Evolutionary conservation across 1,140 invertebrate genomes (phyloP), one percentile per base, ranked within the genome.

Genomic region (Leptinotarsa defecta): DNA sequence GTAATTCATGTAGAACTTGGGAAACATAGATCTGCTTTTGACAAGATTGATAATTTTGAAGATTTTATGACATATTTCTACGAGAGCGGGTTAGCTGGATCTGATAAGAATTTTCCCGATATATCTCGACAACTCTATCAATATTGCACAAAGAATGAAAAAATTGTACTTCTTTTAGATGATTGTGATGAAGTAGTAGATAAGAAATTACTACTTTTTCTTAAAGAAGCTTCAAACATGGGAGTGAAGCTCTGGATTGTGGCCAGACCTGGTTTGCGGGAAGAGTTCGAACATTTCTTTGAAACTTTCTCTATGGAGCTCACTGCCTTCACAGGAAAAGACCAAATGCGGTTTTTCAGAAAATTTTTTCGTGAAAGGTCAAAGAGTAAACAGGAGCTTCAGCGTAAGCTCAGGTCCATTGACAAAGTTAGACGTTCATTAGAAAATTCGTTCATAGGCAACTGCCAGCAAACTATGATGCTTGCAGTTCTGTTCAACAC

Each of bases 391-490:
- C 52, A 57, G 4, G 52, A 57, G 52, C 15, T 57, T 17, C 48
- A 49, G 49, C 15, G 17, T 49, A 70, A 70, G 48, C 15, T 48
- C 20, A 48, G 17, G 17, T 17, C 48, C 19, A n/a, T 70, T 11
- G 13, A 70, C 1, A 49, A 13, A n/a, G 48, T 20, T 20, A 52
- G 34, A 3, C 57, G 48, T 3, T 20, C 11, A 20, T 24, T 70
- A 13, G 0, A 48, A 70, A 52, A 48, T 48, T 70, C 68, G 3
- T 49, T 49, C 48, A 49, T 70, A 49, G 68, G 68, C 27, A 49
- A 19, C 19, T 70, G 68, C 17, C 68, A 70, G 48, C 68, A 70
- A 49, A 70, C 68, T 6, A 70, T 70, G 68, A 70, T 70, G 68
- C 43, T 70, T 11, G 48, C 43, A 8, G 48, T n/a, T 49, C 15